phyloP scores from a whole-genome alignment of 2,888 invertebrate genomes.

The Mayetiola destructor region DNA sequence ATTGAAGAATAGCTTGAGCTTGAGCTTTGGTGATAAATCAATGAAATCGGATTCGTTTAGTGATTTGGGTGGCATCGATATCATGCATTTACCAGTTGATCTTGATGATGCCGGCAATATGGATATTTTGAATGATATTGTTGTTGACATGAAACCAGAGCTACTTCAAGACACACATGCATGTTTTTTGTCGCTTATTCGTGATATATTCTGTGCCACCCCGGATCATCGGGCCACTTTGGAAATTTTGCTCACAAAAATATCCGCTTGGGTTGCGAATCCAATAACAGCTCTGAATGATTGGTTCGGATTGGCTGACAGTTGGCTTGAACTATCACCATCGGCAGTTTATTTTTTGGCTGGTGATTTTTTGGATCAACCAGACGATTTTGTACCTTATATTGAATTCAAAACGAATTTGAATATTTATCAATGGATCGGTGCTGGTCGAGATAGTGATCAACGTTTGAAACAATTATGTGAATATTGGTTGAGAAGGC shows the following conservation, averaged over 20 bases:
- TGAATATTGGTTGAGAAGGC: slow-evolving; percentile 61
- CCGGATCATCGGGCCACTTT: slow-evolving; percentile 72
- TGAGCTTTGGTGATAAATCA: background rate
- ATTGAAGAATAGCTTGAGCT: background rate
- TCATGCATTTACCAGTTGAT: slow-evolving; percentile 65
- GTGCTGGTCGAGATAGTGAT: slow-evolving; percentile 82
- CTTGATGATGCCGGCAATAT: slow-evolving; percentile 45
- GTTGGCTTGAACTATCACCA: slow-evolving; percentile 59
- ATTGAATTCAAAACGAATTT: slow-evolving; percentile 63
- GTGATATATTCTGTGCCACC: slow-evolving; percentile 76
- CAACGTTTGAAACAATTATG: slow-evolving; percentile 58
- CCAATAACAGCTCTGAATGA: slow-evolving; percentile 69
- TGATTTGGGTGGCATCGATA: slow-evolving; percentile 49
- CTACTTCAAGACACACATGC: slow-evolving; percentile 69
- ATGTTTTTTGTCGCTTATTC: slow-evolving; percentile 73
- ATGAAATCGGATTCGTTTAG: slow-evolving; percentile 29
- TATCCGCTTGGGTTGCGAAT: slow-evolving; percentile 59
- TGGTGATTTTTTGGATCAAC: slow-evolving; percentile 64
- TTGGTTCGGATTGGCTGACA: slow-evolving; percentile 49
- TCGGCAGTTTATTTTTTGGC: slow-evolving; percentile 73
- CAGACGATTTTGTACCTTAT: slow-evolving; percentile 78
- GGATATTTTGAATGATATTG: slow-evolving; percentile 37
- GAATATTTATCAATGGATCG: slow-evolving; percentile 67
- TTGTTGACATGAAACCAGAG: slow-evolving; percentile 33
- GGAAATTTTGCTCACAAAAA: slow-evolving; percentile 55